Percentiles rank a stretch among this genome's conserved stretches.
phyloP scores from a whole-genome alignment of 2,113 vertebrate genomes.

The Neofelis nebulosa region DNA sequence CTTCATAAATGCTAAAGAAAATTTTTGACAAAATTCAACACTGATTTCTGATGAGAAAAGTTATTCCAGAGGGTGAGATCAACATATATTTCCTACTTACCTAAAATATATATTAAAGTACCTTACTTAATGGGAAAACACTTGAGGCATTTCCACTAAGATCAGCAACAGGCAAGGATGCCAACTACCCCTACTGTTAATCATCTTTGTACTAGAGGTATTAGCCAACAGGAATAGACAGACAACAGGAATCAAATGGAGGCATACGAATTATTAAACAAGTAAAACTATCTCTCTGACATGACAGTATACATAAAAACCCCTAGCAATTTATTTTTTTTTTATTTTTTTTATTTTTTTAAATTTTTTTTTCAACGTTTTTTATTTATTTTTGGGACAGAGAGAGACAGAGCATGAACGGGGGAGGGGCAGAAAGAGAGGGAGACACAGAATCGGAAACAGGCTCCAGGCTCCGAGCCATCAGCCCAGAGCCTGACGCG shows the following conservation, averaged over 20 bases:
- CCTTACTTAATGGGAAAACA: not conserved
- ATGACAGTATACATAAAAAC: not conserved
- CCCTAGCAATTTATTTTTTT: not conserved
- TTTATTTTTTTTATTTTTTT: too few relatives aligned
- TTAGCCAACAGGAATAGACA: not conserved
- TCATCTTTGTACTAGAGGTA: not conserved
- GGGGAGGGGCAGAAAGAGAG: too few relatives aligned
- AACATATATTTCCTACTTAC: not conserved
- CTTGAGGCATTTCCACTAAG: not conserved
- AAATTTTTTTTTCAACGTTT: too few relatives aligned
- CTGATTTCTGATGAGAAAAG: not conserved
- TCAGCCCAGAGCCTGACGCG: too few relatives aligned
- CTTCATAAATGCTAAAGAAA: not conserved
- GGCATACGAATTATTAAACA: not conserved
- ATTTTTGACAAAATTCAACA: constrained; percentile 12
- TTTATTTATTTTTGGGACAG: too few relatives aligned
- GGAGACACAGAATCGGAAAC: too few relatives aligned
- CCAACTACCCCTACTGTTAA: not conserved
- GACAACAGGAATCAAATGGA: not conserved
- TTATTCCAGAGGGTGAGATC: not conserved
- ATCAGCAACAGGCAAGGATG: not conserved
- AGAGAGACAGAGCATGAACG: too few relatives aligned
- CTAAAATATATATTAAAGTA: not conserved
- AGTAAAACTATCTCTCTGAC: not conserved
- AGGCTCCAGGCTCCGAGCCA: too few relatives aligned